Conservation (phyloP, 2,797 vertebrate species). For the Coregonus ussuriensis region DNA sequence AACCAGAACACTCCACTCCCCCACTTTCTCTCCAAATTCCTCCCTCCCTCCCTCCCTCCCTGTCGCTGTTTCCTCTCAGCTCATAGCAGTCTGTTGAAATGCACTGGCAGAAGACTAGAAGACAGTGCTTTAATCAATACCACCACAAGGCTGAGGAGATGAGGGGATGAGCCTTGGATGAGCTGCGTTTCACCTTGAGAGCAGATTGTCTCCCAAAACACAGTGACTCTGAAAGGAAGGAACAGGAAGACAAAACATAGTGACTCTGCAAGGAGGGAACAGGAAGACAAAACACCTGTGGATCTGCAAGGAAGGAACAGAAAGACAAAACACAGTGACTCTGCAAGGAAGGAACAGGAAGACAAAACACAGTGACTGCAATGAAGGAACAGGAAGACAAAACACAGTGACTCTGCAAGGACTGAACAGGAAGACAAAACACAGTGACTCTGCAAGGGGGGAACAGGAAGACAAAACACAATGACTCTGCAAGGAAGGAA, state of each 20-base stretch:
- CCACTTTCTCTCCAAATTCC: constrained; percentile 47
- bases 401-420: too few relatives aligned
- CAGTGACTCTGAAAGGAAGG: too few relatives aligned
- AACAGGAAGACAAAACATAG: too few relatives aligned
- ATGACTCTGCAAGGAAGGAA: too few relatives aligned
- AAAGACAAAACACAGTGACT: constrained; percentile 28
- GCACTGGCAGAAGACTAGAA: constrained; percentile 67
- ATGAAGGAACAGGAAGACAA: too few relatives aligned
- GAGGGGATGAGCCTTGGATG: constrained; percentile 35
- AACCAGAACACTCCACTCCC: background rate
- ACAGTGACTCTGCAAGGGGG: too few relatives aligned
- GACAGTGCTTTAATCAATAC: constrained; percentile 70
- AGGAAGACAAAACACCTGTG: too few relatives aligned
- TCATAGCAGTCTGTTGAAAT: constrained; percentile 59
- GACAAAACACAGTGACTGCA: constrained; percentile 40
- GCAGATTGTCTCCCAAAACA: constrained; percentile 44
- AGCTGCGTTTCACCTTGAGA: constrained; percentile 57
- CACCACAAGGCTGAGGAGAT: constrained; percentile 59
- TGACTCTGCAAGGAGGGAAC: too few relatives aligned
- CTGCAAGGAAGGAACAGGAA: constrained; percentile 39
- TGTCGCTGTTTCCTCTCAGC: constrained; percentile 56
- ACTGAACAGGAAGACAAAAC: too few relatives aligned
- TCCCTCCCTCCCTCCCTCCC: constrained; percentile 33
- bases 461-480: too few relatives aligned
- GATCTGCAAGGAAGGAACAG: too few relatives aligned